Base-by-base conservation (phyloP, 1,140 invertebrate genomes). In the Geopemphigus sp. region DNA sequence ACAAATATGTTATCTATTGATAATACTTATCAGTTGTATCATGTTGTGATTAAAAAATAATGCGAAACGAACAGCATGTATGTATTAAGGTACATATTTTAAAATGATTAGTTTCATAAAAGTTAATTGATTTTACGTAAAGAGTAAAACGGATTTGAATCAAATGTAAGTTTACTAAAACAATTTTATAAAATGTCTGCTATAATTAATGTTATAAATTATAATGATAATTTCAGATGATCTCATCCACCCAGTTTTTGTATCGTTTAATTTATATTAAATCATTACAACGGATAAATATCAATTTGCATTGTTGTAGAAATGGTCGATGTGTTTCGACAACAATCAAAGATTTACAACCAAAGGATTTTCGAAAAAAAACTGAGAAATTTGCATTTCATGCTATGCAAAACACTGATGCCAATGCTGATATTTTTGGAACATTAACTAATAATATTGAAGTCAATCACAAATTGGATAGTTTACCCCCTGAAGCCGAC, bases 401-500 rank as follows among this genome's bases (percentile, higher is more conserved):
- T 45, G 11, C 10, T 61, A 32, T 26, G 14, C 74, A 47, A 29
- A 50, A 78, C 45, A 47, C 0, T 63, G 57, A 81, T 50, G 22
- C 29, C 72, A 56, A 81, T 64, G 11, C 74, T 47, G 82, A 82
- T 59, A 57, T 29, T 68, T 82, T 82, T 78, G 82, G 82, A 26
- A 81, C 82, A 61, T 73, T 82, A 53, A 64, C 19, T 81, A 14
- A 80, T 19, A 64, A 73, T 72, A 26, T 56, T 0, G 54, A 81
- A 72, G 26, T 63, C 14, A 66, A 81, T 47, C 5, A 81, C 26
- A 53, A 81, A 80, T 54, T 82, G 17, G 53, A 80, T 32, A 22
- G 12, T 22, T 22, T 82, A 66, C 82, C 81, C 8, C 81, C 81
- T 76, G 82, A 83, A 81, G 80, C 78, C 19, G 83, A 81, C 54